Conservation (phyloP, 64 coral and sea anemone species). For the Stichodactyla helianthus region DNA sequence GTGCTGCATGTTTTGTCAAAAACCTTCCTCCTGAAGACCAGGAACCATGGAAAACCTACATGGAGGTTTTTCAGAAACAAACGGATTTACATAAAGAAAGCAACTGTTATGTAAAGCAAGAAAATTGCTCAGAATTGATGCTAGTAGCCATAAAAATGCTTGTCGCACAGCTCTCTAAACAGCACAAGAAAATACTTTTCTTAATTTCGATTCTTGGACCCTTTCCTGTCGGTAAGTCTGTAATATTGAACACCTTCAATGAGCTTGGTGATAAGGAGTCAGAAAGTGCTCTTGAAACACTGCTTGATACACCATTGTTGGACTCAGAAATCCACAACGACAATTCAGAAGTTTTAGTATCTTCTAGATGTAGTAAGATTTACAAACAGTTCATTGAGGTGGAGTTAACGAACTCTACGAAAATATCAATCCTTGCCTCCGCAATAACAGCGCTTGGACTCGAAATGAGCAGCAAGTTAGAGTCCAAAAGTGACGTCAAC, state of each 20-base stretch:
- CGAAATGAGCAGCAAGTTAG: not conserved
- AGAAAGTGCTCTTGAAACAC: not conserved
- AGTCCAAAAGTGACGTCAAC: not conserved
- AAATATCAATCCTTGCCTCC: not conserved
- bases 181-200: not conserved
- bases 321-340: not conserved
- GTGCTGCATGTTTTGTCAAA: conserved; percentile 19
- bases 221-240: not conserved
- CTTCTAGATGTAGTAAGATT: not conserved
- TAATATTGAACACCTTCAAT: not conserved
- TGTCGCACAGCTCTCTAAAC: not conserved
- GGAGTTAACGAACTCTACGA: not conserved
- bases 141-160: not conserved
- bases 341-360: not conserved
- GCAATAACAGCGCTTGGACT: not conserved
- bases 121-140: not conserved
- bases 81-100: not conserved
- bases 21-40: not conserved
- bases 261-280: not conserved
- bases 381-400: not conserved
- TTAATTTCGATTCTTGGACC: not conserved
- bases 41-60: not conserved
- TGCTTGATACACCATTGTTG: not conserved
- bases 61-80: not conserved
- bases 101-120: not conserved